Conservation (phyloP, 1,140 invertebrate species). For the Macrotrachela quadricornifera region DNA sequence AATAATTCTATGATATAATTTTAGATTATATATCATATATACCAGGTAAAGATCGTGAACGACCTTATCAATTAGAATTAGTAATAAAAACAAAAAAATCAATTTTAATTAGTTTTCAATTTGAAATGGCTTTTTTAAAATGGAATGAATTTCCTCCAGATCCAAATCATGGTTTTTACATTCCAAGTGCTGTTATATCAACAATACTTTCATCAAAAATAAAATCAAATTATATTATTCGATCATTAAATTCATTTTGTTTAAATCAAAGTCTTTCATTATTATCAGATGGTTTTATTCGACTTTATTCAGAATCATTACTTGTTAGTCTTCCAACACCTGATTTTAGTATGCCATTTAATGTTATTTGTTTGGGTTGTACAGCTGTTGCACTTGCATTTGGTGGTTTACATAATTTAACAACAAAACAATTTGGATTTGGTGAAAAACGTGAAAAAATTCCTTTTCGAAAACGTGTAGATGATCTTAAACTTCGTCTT, state of each 20-base stretch:
- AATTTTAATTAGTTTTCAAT: constrained; percentile 60
- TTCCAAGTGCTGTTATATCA: constrained; percentile 40
- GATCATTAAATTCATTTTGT: no score
- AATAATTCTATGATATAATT: constrained; percentile 3
- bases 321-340: constrained; percentile 86
- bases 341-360: constrained; percentile 99
- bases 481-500: no score
- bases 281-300: constrained; percentile 9
- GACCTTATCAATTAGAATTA: constrained; percentile 71
- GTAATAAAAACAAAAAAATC: constrained; percentile 45
- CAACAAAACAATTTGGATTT: constrained; percentile 48
- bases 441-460: no score
- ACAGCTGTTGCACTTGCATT: constrained; percentile 90
- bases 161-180: constrained; percentile 91
- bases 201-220: no score
- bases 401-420: constrained; percentile 86
- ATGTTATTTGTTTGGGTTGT: constrained; percentile 90
- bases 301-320: constrained; percentile 59
- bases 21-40: constrained; percentile 38
- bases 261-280: no score
- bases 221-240: no score
- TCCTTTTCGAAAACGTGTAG: no score
- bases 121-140: constrained; percentile 80
- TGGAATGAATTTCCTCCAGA: constrained; percentile 98
- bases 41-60: constrained; percentile 57